Conservation (phyloP, 2,797 vertebrate species). For the Sebastiscus tertius region DNA sequence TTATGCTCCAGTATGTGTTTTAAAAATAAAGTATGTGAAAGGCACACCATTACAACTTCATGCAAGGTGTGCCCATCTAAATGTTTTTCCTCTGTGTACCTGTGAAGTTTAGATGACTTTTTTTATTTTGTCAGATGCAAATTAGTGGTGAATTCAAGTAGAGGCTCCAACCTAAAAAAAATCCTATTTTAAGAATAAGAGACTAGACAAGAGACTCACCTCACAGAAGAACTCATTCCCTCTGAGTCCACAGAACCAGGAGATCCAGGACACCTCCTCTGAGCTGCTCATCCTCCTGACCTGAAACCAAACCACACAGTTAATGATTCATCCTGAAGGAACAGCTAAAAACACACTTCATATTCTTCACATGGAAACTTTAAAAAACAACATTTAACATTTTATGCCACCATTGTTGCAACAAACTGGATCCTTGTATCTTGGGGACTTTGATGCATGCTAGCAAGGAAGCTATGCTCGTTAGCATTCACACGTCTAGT, state of each 20-base stretch:
- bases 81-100: neutral
- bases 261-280: conserved; percentile 95
- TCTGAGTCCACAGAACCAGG: conserved; percentile 94
- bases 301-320: conserved; percentile 8
- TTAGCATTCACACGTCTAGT: neutral
- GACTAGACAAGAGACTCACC: conserved; percentile 70
- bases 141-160: neutral
- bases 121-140: neutral
- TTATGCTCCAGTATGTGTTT: neutral
- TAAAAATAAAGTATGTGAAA: neutral
- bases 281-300: conserved; percentile 90
- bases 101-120: neutral
- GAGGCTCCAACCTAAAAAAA: neutral
- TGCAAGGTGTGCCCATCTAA: neutral
- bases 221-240: conserved; percentile 96
- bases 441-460: neutral
- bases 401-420: neutral
- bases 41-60: neutral
- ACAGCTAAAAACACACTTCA: neutral
- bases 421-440: accelerated
- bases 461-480: neutral
- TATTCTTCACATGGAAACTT: neutral
- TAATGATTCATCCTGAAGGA: neutral
- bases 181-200: neutral
- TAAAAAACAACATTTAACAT: neutral